Base-by-base conservation (phyloP, 2,113 vertebrate species). In the Tachycineta bicolor region DNA sequence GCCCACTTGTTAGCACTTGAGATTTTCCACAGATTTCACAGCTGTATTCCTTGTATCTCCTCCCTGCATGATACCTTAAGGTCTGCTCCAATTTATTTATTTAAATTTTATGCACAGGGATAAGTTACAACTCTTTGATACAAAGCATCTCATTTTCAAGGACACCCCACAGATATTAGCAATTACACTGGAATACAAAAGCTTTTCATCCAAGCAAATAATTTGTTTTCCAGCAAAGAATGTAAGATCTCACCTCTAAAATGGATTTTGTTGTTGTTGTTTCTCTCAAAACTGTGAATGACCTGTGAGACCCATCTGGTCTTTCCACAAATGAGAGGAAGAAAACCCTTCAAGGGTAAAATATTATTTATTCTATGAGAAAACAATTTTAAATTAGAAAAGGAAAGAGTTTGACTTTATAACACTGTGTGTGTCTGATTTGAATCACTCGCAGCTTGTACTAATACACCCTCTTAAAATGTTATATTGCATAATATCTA, bases 121-220 rank as follows among this genome's bases (percentile, higher is more conserved):
- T 97, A 98, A 94, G 82, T 97, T 97, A 95, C 95, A 97, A 93
- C 96, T 97, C 79, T 96, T 95, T 97, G 95, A 97, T 93, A 97
- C 73, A 97, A 94, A 97, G 88, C 91, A 94, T 97, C 95, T 98
- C 91, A 97, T 98, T 98, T 98, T 97, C 96, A 83, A 91, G 67
- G 96, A 97, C 95, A 79, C 96, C 97, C 97, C 95, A 97, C 95
- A 96, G 97, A 97, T 97, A 97, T 86, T 94, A 96, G 88, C 96
- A 97, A 98, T 97, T 98, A 98, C 82, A 80, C 33, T 94, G 93
- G 86, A 96, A 94, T 90, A 97, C 90, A 97, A 97, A 98, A 97
- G 96, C 73, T 95, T 98, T 98, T 92, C 93, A 97, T 97, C 90
- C 94, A 96, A 98, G 92, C 92, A 98, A 97, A 98, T 98, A 97